Conservation (phyloP, 2,113 vertebrate species). For the Coturnix japonica region DNA sequence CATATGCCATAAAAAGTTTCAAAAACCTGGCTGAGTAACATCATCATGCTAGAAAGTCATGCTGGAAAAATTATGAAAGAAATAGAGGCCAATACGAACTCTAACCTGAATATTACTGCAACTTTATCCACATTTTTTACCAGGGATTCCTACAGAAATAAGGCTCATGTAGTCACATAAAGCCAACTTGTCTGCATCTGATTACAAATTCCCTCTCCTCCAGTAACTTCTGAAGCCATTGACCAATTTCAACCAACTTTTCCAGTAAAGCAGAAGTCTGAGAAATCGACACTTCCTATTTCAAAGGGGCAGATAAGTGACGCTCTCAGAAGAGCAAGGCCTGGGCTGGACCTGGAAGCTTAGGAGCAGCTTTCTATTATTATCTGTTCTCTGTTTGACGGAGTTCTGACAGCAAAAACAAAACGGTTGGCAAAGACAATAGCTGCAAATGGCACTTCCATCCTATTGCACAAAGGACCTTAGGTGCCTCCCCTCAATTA, state of each 20-base stretch:
- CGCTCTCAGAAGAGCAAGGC: not conserved
- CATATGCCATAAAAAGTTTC: constrained; percentile 13
- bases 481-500: not conserved
- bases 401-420: not conserved
- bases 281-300: constrained; percentile 1
- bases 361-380: not conserved
- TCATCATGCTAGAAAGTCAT: constrained; percentile 14
- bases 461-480: not conserved
- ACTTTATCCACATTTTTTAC: constrained; percentile 56
- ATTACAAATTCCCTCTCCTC: constrained; percentile 65
- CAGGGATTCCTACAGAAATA: constrained; percentile 52
- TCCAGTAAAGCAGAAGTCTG: constrained; percentile 24
- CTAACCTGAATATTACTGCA: constrained; percentile 64
- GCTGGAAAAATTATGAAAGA: constrained; percentile 42
- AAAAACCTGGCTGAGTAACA: constrained; percentile 26
- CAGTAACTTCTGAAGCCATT: constrained; percentile 48
- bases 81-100: constrained; percentile 51
- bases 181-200: constrained; percentile 62
- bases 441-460: not conserved
- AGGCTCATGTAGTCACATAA: constrained; percentile 27
- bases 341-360: not conserved
- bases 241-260: constrained; percentile 37
- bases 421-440: not conserved
- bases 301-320: not conserved
- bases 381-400: not conserved